Percentiles rank a stretch among this genome's conserved stretches.
Evolutionary conservation across 2,797 vertebrate genomes (phyloP).

Genomic region (Alfaro cultratus): DNA sequence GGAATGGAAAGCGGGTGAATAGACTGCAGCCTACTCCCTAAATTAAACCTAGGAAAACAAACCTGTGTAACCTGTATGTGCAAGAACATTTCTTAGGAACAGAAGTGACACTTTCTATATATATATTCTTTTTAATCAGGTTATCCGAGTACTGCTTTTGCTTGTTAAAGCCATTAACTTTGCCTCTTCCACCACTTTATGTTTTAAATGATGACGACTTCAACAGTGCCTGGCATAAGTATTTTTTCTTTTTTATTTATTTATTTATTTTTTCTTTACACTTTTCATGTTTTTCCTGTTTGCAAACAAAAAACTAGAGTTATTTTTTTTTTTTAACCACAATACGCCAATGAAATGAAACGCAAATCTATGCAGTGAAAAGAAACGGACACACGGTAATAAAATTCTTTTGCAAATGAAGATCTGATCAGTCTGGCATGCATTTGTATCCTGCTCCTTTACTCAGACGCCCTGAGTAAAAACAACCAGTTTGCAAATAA

Average conservation of each 20-base stretch:
- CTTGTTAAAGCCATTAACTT: background rate
- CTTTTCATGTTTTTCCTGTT: background rate
- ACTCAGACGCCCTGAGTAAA: background rate
- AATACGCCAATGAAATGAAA: background rate
- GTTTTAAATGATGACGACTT: background rate
- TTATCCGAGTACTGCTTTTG: background rate
- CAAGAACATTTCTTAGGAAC: conserved; percentile 1
- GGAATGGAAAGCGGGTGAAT: background rate
- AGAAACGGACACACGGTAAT: background rate
- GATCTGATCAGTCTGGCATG: background rate
- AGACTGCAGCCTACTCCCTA: background rate
- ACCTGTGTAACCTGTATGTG: background rate
- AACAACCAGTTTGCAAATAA: background rate
- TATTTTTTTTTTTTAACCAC: background rate
- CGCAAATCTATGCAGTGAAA: background rate
- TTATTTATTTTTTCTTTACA: background rate
- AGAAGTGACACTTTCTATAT: background rate
- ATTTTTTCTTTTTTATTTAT: background rate
- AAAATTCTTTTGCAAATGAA: background rate
- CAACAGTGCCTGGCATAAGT: background rate
- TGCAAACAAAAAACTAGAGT: background rate
- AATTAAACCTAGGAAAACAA: conserved; percentile 1
- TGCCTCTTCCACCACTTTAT: background rate
- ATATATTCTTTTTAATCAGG: background rate
- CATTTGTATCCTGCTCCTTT: background rate